These are phyloP conservation scores for Holacanthella duospinosa DNA, from an alignment of 2,888 invertebrate species.

Conservation along the genomic window DNA sequence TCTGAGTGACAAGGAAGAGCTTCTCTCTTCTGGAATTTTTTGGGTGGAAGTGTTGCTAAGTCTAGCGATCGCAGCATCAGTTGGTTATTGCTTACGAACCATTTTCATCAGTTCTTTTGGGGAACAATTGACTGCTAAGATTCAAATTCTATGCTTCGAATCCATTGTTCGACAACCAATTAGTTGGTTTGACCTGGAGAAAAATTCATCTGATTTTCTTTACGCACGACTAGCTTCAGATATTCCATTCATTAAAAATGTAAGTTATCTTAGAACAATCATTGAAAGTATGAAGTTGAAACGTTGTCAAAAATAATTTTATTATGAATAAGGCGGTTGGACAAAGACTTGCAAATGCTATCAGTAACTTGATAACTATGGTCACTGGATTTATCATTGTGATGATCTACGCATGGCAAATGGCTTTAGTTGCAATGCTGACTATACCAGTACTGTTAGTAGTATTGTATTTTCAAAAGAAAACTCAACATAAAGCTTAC, in stretches of 20 bases:
- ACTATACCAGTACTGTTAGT: background rate
- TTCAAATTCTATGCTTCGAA: slow-evolving; percentile 38
- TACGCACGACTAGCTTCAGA: slow-evolving; percentile 38
- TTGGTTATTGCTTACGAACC: background rate
- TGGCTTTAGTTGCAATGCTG: background rate
- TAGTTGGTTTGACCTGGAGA: slow-evolving; percentile 38
- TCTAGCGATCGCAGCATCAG: background rate
- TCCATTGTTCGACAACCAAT: slow-evolving; percentile 41
- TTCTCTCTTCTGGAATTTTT: background rate
- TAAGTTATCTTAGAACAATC: too few relatives aligned
- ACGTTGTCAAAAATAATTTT: too few relatives aligned
- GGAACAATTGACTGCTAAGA: background rate
- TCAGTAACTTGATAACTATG: background rate
- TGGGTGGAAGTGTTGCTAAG: slow-evolving; percentile 21
- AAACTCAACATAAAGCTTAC: background rate
- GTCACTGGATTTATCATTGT: background rate
- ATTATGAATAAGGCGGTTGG: background rate
- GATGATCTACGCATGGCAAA: background rate
- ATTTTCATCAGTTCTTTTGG: background rate
- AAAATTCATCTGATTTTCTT: slow-evolving; percentile 38
- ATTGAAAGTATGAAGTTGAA: too few relatives aligned
- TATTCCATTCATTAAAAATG: slow-evolving; percentile 39
- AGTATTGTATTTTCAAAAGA: background rate
- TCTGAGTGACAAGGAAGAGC: background rate
- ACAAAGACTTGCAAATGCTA: background rate